Evolutionary conservation across 2,888 invertebrate species (phyloP).

Genomic region (Pyrocoelia pectoralis): DNA sequence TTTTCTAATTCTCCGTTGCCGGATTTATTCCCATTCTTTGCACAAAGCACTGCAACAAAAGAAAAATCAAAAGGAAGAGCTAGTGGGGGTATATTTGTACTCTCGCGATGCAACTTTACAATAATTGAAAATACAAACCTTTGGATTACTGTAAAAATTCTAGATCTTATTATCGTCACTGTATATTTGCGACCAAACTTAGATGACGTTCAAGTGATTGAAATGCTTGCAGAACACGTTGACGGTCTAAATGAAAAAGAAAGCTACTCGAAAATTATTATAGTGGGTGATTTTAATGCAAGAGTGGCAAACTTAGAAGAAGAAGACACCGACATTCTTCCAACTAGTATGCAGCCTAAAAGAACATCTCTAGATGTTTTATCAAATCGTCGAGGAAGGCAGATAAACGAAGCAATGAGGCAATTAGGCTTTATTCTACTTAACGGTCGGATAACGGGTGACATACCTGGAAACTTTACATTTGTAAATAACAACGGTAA

Average conservation of each 20-base stretch:
- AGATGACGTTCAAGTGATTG: not conserved
- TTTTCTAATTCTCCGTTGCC: not conserved
- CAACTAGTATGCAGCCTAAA: not conserved
- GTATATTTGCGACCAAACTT: not conserved
- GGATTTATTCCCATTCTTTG: not conserved
- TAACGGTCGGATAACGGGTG: not conserved
- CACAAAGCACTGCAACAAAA: not conserved
- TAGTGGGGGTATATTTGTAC: slow-evolving; percentile 2
- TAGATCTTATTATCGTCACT: not conserved
- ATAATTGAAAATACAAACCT: slow-evolving; percentile 4
- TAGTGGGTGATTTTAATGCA: slow-evolving; percentile 6
- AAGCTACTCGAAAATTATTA: not conserved
- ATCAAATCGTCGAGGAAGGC: not conserved
- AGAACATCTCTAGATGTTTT: not conserved
- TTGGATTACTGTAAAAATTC: not conserved
- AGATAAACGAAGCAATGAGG: not conserved
- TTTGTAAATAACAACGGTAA: not conserved
- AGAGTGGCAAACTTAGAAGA: slow-evolving; percentile 1
- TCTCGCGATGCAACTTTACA: not conserved
- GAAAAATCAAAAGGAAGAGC: slow-evolving; percentile 2
- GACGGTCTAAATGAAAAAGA: not conserved
- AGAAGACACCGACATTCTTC: not conserved
- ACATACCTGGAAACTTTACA: not conserved
- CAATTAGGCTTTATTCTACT: not conserved
- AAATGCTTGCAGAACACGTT: not conserved